phyloP scores from a whole-genome alignment of 1,140 invertebrate genomes.

The Drosophila subobscura region DNA sequence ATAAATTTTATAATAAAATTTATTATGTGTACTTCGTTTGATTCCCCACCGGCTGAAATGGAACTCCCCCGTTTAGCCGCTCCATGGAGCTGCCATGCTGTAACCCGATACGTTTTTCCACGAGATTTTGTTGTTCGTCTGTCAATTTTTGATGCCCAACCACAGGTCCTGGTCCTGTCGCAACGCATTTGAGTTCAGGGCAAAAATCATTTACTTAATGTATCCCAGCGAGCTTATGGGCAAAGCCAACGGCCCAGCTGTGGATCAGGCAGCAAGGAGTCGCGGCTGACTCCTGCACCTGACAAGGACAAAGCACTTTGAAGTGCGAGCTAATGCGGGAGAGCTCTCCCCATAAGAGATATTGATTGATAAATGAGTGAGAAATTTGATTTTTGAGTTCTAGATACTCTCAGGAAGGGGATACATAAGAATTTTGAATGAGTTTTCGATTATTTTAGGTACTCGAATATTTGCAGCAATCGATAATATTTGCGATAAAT shows the following conservation, averaged over 20 bases:
- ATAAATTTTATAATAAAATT: slow-evolving; percentile 83
- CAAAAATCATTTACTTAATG: slow-evolving; percentile 81
- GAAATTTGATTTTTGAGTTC: slow-evolving; percentile 48
- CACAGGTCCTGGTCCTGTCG: slow-evolving; percentile 28
- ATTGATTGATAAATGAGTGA: slow-evolving; percentile 76
- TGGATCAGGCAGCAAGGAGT: slow-evolving; percentile 34
- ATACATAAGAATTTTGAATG: too few relatives aligned
- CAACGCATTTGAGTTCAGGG: slow-evolving; percentile 47
- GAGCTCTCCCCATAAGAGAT: slow-evolving; percentile 60
- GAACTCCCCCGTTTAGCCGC: slow-evolving; percentile 20
- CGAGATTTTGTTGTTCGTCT: slow-evolving; percentile 49
- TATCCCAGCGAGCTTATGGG: slow-evolving; percentile 22
- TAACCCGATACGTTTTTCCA: slow-evolving; percentile 72
- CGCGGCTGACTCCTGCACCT: slow-evolving; percentile 22
- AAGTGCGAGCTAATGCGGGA: slow-evolving; percentile 54
- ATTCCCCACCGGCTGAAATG: slow-evolving; percentile 17
- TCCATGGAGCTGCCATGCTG: slow-evolving; percentile 48
- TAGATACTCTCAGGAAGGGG: too few relatives aligned
- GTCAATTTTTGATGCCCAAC: slow-evolving; percentile 63
- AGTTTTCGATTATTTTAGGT: too few relatives aligned
- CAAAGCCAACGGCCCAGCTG: slow-evolving; percentile 29
- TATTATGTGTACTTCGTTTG: slow-evolving; percentile 76
- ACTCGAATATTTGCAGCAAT: too few relatives aligned
- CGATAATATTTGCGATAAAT: too few relatives aligned
- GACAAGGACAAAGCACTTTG: slow-evolving; percentile 72